These are phyloP conservation scores for Drosophila borealis DNA, from an alignment of 2,888 invertebrate species.

Conservation along the genomic window DNA sequence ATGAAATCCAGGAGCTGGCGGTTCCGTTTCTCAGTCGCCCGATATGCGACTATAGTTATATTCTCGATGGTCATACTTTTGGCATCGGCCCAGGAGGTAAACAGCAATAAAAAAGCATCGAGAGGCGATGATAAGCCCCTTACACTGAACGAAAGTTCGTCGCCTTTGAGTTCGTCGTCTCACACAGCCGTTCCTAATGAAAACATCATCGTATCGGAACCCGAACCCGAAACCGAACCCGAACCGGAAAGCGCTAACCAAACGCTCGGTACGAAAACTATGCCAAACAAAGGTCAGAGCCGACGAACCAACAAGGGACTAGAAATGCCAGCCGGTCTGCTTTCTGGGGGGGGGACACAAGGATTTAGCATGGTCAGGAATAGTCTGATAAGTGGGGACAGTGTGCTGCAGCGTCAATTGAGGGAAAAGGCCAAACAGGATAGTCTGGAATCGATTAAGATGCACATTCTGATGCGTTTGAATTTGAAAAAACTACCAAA, in stretches of 20 bases:
- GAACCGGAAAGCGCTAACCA: constrained; percentile 3
- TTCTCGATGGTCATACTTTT: constrained; percentile 39
- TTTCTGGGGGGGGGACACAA: constrained; percentile 9
- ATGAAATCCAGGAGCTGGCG: constrained; percentile 10
- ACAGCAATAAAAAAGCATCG: constrained; percentile 6
- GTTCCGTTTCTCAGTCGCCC: constrained; percentile 17
- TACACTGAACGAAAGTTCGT: background rate
- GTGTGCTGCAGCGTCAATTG: constrained; percentile 82
- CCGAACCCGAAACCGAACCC: background rate
- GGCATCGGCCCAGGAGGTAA: constrained; percentile 30
- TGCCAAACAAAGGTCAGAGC: constrained; percentile 16
- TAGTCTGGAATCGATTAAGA: constrained; percentile 88
- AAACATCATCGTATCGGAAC: background rate
- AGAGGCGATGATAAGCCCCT: background rate
- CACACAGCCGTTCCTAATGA: background rate
- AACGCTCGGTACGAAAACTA: background rate
- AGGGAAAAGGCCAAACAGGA: constrained; percentile 87
- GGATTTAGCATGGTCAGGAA: constrained; percentile 58
- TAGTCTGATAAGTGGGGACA: constrained; percentile 68
- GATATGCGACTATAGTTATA: constrained; percentile 24
- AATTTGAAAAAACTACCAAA: constrained; percentile 88
- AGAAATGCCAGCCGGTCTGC: background rate
- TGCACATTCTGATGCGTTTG: constrained; percentile 88
- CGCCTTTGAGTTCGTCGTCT: background rate
- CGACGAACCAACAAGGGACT: constrained; percentile 1